Conservation (phyloP, 2,888 invertebrate genomes). For the Caenorhabditis sp. region DNA sequence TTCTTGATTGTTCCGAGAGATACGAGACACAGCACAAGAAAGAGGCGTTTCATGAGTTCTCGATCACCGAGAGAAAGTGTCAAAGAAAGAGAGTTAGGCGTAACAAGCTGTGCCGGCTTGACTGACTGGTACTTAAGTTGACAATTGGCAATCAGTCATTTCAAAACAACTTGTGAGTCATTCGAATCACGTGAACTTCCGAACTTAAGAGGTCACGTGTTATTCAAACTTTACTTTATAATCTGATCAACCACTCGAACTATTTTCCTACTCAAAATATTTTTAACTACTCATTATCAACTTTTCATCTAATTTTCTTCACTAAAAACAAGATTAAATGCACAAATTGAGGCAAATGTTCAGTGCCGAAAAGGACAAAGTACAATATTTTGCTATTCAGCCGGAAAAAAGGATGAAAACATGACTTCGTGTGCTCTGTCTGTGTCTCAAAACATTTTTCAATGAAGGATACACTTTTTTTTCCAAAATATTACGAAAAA, state of each 20-base stretch:
- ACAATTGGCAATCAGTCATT: background rate
- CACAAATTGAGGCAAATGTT: background rate
- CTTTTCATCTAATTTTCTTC: background rate
- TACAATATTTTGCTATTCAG: background rate
- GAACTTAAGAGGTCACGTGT: background rate
- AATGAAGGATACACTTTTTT: background rate
- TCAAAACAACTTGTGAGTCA: background rate
- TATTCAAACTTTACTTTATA: background rate
- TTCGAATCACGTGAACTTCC: background rate
- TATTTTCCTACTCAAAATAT: background rate
- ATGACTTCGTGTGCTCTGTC: background rate
- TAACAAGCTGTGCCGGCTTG: background rate
- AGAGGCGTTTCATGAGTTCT: conserved; percentile 34
- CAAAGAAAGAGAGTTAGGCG: background rate
- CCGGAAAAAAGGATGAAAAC: background rate
- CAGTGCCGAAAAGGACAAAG: background rate
- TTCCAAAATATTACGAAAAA: background rate
- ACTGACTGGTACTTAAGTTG: background rate
- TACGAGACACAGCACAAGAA: conserved; percentile 2
- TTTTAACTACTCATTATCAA: background rate
- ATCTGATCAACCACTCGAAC: background rate
- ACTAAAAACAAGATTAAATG: background rate
- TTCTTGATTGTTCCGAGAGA: background rate
- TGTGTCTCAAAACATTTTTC: background rate
- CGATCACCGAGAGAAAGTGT: conserved; percentile 2